A percentile compares a stretch with the other conserved stretches of the same genome.
These are phyloP conservation scores for Branchinecta lynchi DNA, from an alignment of 1,140 invertebrate species.

Conservation along the genomic window DNA sequence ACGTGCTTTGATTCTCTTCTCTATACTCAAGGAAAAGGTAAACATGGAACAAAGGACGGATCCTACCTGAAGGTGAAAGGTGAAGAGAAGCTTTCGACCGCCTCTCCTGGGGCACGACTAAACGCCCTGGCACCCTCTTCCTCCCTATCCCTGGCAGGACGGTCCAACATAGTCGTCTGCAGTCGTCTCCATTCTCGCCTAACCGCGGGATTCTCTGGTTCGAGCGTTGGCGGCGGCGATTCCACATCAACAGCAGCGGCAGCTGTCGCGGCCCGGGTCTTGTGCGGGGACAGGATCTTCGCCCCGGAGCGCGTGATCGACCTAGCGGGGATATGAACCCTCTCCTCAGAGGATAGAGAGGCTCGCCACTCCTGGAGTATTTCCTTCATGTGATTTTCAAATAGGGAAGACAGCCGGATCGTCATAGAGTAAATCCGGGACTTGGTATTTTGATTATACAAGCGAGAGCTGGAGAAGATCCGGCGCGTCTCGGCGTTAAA, in stretches of 20 bases:
- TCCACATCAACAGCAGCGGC: background rate
- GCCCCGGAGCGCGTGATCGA: background rate
- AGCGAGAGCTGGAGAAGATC: conserved; percentile 77
- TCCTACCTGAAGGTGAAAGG: background rate
- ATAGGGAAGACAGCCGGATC: conserved; percentile 62
- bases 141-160: background rate
- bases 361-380: conserved; percentile 31
- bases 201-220: background rate
- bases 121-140: background rate
- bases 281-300: background rate
- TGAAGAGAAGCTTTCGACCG: background rate
- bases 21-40: no score
- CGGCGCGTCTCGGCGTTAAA: conserved; percentile 72
- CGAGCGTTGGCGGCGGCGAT: background rate
- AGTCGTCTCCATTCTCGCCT: background rate
- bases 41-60: no score
- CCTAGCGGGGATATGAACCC: background rate
- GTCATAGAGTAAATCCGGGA: conserved; percentile 82
- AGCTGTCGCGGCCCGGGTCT: background rate
- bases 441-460: conserved; percentile 74
- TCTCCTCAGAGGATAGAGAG: background rate
- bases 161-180: background rate
- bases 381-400: conserved; percentile 59
- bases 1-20: no score
- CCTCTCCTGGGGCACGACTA: background rate